These are phyloP conservation scores for Solenopsis invicta DNA, from an alignment of 1,140 invertebrate species.

Conservation along the genomic window DNA sequence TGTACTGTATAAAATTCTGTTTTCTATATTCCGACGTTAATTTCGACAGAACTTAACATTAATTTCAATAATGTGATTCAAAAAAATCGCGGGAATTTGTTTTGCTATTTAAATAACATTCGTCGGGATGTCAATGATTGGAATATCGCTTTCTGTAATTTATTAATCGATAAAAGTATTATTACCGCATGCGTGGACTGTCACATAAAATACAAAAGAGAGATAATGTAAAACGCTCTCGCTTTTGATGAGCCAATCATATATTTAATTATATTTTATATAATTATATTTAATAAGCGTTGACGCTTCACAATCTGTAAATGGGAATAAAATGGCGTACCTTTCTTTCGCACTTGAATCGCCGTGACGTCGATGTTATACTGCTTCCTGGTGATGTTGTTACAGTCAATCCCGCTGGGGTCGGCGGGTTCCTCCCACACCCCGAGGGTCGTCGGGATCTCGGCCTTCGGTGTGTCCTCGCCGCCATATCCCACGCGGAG, in stretches of 20 bases:
- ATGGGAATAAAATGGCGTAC: slow-evolving; percentile 71
- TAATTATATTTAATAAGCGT: neutral
- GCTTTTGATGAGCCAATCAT: neutral
- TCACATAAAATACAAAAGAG: neutral
- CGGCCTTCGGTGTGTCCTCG: slow-evolving; percentile 97
- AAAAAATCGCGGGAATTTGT: neutral
- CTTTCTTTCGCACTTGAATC: slow-evolving; percentile 82
- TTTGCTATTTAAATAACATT: neutral
- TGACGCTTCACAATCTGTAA: neutral
- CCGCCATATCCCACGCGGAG: slow-evolving; percentile 96
- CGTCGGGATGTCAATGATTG: neutral
- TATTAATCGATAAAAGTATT: neutral
- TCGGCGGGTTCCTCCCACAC: slow-evolving; percentile 89
- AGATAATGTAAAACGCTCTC: neutral
- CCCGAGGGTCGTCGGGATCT: slow-evolving; percentile 95
- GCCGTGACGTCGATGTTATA: slow-evolving; percentile 82
- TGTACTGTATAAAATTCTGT: neutral
- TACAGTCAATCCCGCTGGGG: slow-evolving; percentile 63
- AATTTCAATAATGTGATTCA: neutral
- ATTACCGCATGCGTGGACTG: neutral
- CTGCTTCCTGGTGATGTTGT: slow-evolving; percentile 76
- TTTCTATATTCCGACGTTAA: neutral
- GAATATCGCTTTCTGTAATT: neutral
- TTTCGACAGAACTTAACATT: neutral
- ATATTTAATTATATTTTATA: neutral